Evolutionary conservation across 2,797 vertebrate genomes (phyloP), one percentile per base, ranked within the genome.

Genomic region (Corythornis leucogaster): DNA sequence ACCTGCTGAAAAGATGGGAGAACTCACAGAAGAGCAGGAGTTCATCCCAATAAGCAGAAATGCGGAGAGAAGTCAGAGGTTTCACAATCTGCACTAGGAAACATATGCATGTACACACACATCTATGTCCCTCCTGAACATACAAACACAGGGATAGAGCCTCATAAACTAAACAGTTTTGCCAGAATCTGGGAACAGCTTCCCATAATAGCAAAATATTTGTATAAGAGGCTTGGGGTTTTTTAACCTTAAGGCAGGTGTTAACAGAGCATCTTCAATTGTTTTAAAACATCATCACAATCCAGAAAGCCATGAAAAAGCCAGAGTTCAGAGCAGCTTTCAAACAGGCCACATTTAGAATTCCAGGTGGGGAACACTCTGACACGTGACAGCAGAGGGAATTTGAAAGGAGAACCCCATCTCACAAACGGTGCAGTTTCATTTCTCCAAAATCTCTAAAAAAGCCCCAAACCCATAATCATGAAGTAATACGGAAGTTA

Each of bases 391-490:
- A 84, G 63, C 8, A 30, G 2, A 12, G 63, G 55, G 55, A 75
- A 83, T 67, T 28, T 48, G 73, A 89, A 94, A 57, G 31, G n/a
- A 75, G 43, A 94, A 73, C 70, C 33, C 6, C 2, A 42, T 76
- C 70, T 92, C 84, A 80, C 35, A 57, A 53, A 64, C 6, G 3
- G 40, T 21, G 33, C 7, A 50, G 59, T 91, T 96, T 95, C 80
- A 63, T 45, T 95, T 86, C 89, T 93, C 58, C 25, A 62, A 94
- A 94, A 77, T 26, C 35, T 55, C 25, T 26, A 82, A 75, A 62
- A 50, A 2, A 7, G 13, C 5, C 20, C 2, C 63, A 87, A 80
- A 40, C n/a, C 13, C 70, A 15, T 8, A 54, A 46, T 19, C 33
- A n/a, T n/a, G 35, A 42, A 15, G 48, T 12, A 86, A 57, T 42